phyloP scores from a whole-genome alignment of 1,140 invertebrate species.

The Cyphomyrmex costatus region DNA sequence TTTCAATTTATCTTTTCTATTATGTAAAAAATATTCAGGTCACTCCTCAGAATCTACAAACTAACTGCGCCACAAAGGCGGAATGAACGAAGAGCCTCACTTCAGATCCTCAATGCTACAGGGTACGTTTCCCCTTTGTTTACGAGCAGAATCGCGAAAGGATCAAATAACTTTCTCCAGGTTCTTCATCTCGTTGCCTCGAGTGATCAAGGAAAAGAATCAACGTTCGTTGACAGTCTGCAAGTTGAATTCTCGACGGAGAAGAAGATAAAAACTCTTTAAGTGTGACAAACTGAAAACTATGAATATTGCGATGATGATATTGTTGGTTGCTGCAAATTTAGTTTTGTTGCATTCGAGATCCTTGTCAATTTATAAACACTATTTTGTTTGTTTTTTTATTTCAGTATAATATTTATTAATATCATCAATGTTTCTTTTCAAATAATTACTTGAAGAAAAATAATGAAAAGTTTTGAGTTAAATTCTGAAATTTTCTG shows the following conservation, averaged over 20 bases:
- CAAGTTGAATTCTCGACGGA: constrained; percentile 19
- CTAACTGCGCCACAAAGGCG: constrained; percentile 26
- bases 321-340: constrained; percentile 11
- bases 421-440: background rate
- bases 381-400: background rate
- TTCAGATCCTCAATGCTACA: background rate
- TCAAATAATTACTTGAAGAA: background rate
- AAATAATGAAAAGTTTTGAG: background rate
- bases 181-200: constrained; percentile 47
- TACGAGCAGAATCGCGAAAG: constrained; percentile 43
- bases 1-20: background rate
- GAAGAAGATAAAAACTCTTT: constrained; percentile 25
- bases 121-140: constrained; percentile 41
- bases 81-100: constrained; percentile 22
- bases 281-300: background rate
- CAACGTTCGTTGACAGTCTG: constrained; percentile 11
- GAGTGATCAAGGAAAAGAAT: constrained; percentile 52
- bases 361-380: background rate
- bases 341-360: background rate
- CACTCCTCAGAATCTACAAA: constrained; percentile 29
- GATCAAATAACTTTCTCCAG: constrained; percentile 64
- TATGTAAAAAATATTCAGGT: constrained; percentile 40
- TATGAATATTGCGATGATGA: constrained; percentile 3
- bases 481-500: background rate
- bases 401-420: background rate